Conservation (phyloP, 2,888 invertebrate species). For the Eretmocerus hayati region DNA sequence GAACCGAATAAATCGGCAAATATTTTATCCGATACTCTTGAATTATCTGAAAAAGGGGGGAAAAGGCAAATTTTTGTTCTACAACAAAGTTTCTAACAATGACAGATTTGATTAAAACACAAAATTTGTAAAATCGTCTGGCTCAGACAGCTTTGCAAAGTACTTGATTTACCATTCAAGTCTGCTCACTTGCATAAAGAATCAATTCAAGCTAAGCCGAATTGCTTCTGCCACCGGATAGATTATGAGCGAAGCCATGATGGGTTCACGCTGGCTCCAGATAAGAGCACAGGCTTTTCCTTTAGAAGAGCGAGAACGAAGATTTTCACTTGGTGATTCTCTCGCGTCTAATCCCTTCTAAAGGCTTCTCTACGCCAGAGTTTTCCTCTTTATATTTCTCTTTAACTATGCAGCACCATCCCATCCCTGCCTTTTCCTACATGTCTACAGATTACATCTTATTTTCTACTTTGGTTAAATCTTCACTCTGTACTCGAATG, state of each 20-base stretch:
- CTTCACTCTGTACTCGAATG: neutral
- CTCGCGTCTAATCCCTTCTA: slow-evolving; percentile 29
- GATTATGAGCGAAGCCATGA: slow-evolving; percentile 8
- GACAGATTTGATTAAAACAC: no score
- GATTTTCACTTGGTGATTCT: slow-evolving; percentile 31
- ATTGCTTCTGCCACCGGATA: slow-evolving; percentile 1
- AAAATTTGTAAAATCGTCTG: no score
- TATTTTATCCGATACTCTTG: no score
- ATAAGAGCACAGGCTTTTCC: neutral
- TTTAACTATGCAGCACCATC: neutral
- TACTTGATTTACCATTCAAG: no score
- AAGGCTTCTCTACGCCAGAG: slow-evolving; percentile 7
- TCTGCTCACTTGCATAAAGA: no score
- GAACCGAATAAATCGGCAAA: no score
- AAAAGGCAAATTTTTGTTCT: no score
- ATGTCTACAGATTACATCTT: neutral
- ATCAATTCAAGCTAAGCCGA: neutral
- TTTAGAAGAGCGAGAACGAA: slow-evolving; percentile 1
- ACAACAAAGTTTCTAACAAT: no score
- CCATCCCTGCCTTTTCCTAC: no score
- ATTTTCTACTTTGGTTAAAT: neutral
- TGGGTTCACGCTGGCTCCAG: neutral
- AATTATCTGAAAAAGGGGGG: no score
- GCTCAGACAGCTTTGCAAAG: no score
- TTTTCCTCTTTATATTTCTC: neutral